These are phyloP conservation scores for Trilocha varians DNA, from an alignment of 2,888 invertebrate genomes.

Conservation along the genomic window DNA sequence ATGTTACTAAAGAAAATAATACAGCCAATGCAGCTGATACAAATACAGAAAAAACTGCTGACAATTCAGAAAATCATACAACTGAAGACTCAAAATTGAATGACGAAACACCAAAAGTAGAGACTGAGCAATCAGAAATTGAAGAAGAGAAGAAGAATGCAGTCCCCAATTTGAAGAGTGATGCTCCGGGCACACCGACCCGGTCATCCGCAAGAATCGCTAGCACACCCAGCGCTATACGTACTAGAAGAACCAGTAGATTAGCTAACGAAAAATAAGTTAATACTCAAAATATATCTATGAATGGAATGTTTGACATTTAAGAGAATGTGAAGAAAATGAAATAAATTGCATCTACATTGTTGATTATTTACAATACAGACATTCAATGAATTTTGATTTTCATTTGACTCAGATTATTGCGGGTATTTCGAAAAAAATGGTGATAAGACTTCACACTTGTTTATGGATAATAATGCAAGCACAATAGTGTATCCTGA, in stretches of 20 bases:
- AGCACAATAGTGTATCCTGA: too few species aligned
- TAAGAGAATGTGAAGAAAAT: too few species aligned
- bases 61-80: neutral
- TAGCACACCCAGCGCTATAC: constrained; percentile 35
- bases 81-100: constrained; percentile 5
- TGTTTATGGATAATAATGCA: too few species aligned
- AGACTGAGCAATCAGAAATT: neutral
- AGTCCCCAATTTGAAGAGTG: constrained; percentile 17
- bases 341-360: too few species aligned
- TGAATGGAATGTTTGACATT: too few species aligned
- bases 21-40: neutral
- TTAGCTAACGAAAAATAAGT: constrained; percentile 13
- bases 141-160: constrained; percentile 9
- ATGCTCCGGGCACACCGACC: constrained; percentile 28
- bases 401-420: too few species aligned
- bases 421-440: too few species aligned
- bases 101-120: neutral
- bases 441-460: too few species aligned
- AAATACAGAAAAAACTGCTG: constrained; percentile 6
- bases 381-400: too few species aligned
- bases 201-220: constrained; percentile 33
- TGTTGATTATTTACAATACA: too few species aligned
- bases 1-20: neutral
- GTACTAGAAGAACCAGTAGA: constrained; percentile 43
- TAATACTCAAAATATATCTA: neutral